Evolutionary conservation across 2,797 vertebrate genomes (phyloP), one percentile per base, ranked within the genome.

Genomic region (Zonotrichia albicollis): DNA sequence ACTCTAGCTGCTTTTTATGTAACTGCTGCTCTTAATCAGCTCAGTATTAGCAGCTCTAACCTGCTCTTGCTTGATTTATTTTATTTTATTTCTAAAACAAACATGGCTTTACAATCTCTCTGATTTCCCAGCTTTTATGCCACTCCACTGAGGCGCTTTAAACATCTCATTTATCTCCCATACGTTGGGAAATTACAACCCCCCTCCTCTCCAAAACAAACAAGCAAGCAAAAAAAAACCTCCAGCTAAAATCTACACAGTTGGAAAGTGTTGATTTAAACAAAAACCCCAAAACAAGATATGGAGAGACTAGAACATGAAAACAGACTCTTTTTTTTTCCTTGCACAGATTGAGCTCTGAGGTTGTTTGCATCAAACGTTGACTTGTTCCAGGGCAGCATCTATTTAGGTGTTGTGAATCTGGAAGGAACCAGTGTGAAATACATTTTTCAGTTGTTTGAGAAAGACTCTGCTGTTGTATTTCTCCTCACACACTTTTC

Each of bases 21-120:
- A 94, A 94, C 93, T 76, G 91, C 93, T 88, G 80, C 89, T 94
- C 95, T 94, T 95, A 96, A 97, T 96, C 96, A 96, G 95, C 95
- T 97, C 95, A 88, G 94, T 91, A 51, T 94, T 94, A 95, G 67
- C 80, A 90, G 91, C 94, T 90, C 87, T 87, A 96, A 96, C 95
- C 93, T 96, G 93, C 94, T 90, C 92, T 91, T 90, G 85, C 89
- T 94, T 88, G 82, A 86, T 91, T 93, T 91, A 94, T 94, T 95
- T 94, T 89, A 95, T 95, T 96, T 95, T 94, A 81, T 93, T 95
- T 94, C 92, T 90, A 93, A 95, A 96, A 71, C 95, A 96, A 96
- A 96, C 94, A 96, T 27, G 91, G 95, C 84, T 94, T 93, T 88
- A 38, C 95, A 93, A 79, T 95, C 94, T 90, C 83, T 66, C 95